Conservation (phyloP, 30 jellyfish, hydroid and myxozoan genomes). For the Aurelia sp. region DNA sequence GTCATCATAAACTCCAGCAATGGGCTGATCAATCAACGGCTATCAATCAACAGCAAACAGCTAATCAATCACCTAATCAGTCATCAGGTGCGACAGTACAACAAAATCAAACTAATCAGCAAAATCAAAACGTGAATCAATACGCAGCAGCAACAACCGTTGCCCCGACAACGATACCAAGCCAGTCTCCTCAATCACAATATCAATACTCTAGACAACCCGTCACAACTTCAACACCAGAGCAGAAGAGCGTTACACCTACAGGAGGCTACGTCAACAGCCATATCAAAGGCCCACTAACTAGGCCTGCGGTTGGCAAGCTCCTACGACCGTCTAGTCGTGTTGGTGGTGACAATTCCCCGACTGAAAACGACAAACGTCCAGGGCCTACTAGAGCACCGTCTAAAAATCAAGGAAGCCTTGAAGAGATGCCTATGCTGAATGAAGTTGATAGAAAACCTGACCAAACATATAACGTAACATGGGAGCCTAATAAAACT, state of each 20-base stretch:
- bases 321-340: constrained; percentile 8
- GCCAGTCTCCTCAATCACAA: not conserved
- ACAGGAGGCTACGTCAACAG: constrained; percentile 23
- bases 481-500: constrained; percentile 59
- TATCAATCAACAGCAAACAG: not conserved
- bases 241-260: constrained; percentile 60
- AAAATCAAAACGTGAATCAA: not conserved
- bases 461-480: constrained; percentile 25
- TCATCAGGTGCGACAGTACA: no score
- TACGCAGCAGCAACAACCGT: constrained; percentile 28
- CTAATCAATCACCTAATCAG: not conserved
- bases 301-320: constrained; percentile 57
- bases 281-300: constrained; percentile 64
- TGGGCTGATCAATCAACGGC: not conserved
- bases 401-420: constrained; percentile 25
- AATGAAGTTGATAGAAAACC: constrained; percentile 5
- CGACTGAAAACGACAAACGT: constrained; percentile 5
- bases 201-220: constrained; percentile 36
- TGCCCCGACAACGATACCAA: constrained; percentile 19
- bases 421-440: constrained; percentile 44
- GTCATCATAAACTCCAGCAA: constrained; percentile 8
- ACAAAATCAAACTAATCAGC: not conserved
- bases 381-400: constrained; percentile 17
- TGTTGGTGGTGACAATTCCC: not conserved
- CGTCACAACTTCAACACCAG: constrained; percentile 39